A percentile compares a stretch with the other conserved stretches of the same genome.
phyloP scores from a whole-genome alignment of 2,797 vertebrate species.

The Enteromius radiatus region DNA sequence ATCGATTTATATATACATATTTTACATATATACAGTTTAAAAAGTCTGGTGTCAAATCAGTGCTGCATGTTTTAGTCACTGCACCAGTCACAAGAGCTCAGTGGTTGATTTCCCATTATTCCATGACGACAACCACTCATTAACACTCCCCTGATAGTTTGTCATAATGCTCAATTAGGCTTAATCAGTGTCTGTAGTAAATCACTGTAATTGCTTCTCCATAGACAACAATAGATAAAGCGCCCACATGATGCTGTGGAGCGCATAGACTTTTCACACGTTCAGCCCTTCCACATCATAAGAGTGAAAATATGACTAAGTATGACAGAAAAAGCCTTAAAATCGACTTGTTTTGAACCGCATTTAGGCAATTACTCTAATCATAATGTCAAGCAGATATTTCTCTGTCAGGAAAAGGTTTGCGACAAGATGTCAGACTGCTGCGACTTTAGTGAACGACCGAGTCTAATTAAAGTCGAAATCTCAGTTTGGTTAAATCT shows the following conservation, averaged over 20 bases:
- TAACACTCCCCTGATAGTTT: conserved; percentile 15
- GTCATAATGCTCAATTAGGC: conserved; percentile 40
- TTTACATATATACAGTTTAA: not conserved
- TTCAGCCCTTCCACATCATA: not conserved
- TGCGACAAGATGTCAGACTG: not conserved
- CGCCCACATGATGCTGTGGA: not conserved
- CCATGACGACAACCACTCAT: conserved; percentile 31
- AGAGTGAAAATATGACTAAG: not conserved
- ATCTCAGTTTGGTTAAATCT: not conserved
- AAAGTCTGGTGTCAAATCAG: not conserved
- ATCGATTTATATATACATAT: not conserved
- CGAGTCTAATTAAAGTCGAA: not conserved
- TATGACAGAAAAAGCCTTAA: not conserved
- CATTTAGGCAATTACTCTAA: not conserved
- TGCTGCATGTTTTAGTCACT: not conserved
- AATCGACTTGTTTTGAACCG: not conserved
- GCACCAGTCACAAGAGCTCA: not conserved
- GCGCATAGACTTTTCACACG: not conserved
- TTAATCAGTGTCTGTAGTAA: conserved; percentile 37
- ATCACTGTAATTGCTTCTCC: conserved; percentile 38
- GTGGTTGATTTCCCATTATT: conserved; percentile 23
- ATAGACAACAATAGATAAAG: conserved; percentile 25
- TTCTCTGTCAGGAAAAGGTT: not conserved
- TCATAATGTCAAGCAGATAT: not conserved
- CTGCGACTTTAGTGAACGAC: not conserved